Conservation (phyloP, 1,140 invertebrate species). For the Brachionus sp. region DNA sequence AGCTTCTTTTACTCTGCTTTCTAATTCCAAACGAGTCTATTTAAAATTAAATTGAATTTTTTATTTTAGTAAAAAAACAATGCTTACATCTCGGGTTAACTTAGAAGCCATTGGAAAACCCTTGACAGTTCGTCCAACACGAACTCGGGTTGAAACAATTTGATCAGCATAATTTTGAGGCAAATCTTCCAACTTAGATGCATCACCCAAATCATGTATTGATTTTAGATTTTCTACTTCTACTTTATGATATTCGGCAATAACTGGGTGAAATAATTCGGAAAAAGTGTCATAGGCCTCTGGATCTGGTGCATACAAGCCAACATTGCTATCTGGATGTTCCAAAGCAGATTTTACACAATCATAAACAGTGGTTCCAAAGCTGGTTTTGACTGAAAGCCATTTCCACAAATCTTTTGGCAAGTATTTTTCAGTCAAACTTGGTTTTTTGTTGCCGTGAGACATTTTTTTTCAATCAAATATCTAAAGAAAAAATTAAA, state of each 20-base stretch:
- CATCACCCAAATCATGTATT: slow-evolving; percentile 43
- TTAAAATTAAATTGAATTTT: not conserved
- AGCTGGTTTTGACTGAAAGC: slow-evolving; percentile 10
- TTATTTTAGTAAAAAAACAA: not conserved
- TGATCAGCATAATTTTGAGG: slow-evolving; percentile 5
- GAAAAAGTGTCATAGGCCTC: slow-evolving; percentile 51
- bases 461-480: slow-evolving; percentile 27
- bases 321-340: slow-evolving; percentile 31
- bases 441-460: slow-evolving; percentile 21
- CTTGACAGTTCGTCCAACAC: slow-evolving; percentile 32
- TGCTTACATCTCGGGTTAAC: slow-evolving; percentile 37
- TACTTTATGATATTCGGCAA: slow-evolving; percentile 52
- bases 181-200: slow-evolving; percentile 28
- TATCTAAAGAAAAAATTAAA: not conserved
- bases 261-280: slow-evolving; percentile 52
- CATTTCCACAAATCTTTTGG: slow-evolving; percentile 41
- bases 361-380: slow-evolving; percentile 39
- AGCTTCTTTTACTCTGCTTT: slow-evolving; percentile 29
- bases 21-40: slow-evolving; percentile 41
- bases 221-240: slow-evolving; percentile 32
- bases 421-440: slow-evolving; percentile 45
- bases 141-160: slow-evolving; percentile 44
- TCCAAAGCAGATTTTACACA: slow-evolving; percentile 44
- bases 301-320: slow-evolving; percentile 47
- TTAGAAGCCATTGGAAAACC: slow-evolving; percentile 43